Conservation (phyloP, 2,113 vertebrate genomes). For the Pipa parva region DNA sequence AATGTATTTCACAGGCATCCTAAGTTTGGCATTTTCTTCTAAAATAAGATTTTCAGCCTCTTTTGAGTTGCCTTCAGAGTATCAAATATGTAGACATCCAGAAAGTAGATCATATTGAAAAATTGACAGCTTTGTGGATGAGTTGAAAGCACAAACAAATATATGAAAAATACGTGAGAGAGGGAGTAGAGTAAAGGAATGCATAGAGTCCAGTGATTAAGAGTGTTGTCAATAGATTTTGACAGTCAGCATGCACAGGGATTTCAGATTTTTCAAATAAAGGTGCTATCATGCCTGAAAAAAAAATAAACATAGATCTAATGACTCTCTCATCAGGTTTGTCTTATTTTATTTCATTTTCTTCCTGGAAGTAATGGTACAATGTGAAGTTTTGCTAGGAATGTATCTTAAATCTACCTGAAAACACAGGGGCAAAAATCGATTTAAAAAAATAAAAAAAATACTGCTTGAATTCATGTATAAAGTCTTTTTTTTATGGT, state of each 20-base stretch:
- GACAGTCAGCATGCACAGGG: slow-evolving; percentile 55
- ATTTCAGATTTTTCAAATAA: slow-evolving; percentile 52
- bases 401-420: background rate
- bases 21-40: slow-evolving; percentile 44
- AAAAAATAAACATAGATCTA: slow-evolving; percentile 51
- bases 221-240: slow-evolving; percentile 54
- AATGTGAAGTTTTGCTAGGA: slow-evolving; percentile 24
- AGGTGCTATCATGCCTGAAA: slow-evolving; percentile 45
- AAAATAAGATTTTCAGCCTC: slow-evolving; percentile 42
- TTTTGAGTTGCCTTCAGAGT: slow-evolving; percentile 46
- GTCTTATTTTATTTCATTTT: slow-evolving; percentile 45
- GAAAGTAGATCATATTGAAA: slow-evolving; percentile 48
- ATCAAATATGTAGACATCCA: slow-evolving; percentile 48
- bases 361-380: slow-evolving; percentile 26
- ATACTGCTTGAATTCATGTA: background rate
- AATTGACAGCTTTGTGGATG: slow-evolving; percentile 55
- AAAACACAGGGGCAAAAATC: background rate
- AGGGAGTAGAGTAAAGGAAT: slow-evolving; percentile 38
- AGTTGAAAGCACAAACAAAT: slow-evolving; percentile 52
- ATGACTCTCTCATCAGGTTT: slow-evolving; percentile 55
- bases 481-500: background rate
- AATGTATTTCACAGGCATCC: slow-evolving; percentile 42
- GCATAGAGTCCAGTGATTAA: slow-evolving; percentile 61
- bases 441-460: background rate
- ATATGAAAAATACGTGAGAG: slow-evolving; percentile 53